Evolutionary conservation across 35 echinoderm and acorn worm genomes (phyloP), one percentile per base, ranked within the genome.

Genomic region (Diadema setosum): DNA sequence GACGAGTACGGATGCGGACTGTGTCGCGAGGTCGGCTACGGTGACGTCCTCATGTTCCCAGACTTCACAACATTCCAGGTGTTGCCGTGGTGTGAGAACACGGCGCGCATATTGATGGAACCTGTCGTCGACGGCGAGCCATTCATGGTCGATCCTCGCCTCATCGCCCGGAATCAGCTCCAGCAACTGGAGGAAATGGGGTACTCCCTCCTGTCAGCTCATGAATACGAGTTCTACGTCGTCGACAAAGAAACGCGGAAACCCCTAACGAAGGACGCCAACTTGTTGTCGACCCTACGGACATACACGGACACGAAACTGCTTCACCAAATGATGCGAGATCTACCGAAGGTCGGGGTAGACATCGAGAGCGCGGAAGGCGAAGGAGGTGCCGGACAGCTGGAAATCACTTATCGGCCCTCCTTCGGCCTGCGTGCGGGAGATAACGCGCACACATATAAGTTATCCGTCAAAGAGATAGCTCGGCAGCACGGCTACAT

Each of bases 151-250:
- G 80, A 70, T 32, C 91, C 91, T 57, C 52, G 91, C 17, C 63
- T 69, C 37, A 89, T 93, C 49, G 91, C 91, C 33, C 55, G 80
- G 32, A 83, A 48, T 5, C 91, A 93, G 48, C 76, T 93, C 29
- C 57, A 89, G 30, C 55, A 60, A 27, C 45, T 93, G 15, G 65
- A 89, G 70, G 70, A 41, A 9, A 83, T 93, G 80, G 87, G 81
- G 3, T 80, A 89, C 37, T 87, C 85, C 30, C 67, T 93, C 20
- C 61, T 93, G 16, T 93, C 91, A 26, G 85, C 91, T 3, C 86
- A 88, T 25, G 91, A 88, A 40, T 93, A 93, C 39, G 91, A 93
- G 75, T 93, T 93, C 43, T 84, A 93, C 45, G 85, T 89, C 9
- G 83, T 86, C 61, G 57, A 86, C 21, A 37, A 29, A 2, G 34